These are phyloP conservation scores for Anisognathus igniventris DNA, from an alignment of 2,797 vertebrate genomes.

Conservation along the genomic window DNA sequence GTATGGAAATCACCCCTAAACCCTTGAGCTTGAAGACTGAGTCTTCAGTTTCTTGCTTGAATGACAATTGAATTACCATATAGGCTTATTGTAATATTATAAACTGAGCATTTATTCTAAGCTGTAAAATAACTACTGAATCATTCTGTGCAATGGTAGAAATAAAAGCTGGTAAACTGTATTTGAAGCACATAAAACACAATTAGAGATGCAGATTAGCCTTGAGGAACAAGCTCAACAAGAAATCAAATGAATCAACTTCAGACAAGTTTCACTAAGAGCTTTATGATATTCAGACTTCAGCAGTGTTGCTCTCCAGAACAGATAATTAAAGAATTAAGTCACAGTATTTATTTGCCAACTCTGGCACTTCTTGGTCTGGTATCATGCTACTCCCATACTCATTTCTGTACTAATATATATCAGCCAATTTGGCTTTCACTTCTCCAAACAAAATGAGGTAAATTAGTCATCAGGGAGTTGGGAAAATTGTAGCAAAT, in stretches of 20 bases:
- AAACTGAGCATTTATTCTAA: neutral
- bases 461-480: neutral
- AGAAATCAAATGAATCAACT: neutral
- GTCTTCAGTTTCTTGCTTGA: neutral
- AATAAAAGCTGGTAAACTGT: neutral
- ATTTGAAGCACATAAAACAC: neutral
- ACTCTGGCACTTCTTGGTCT: neutral
- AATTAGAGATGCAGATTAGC: neutral
- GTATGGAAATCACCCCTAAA: neutral
- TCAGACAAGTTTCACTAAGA: neutral
- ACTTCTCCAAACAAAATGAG: neutral
- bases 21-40: neutral
- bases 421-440: neutral
- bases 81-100: neutral
- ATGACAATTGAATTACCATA: neutral
- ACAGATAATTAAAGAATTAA: constrained; percentile 5
- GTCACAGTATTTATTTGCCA: neutral
- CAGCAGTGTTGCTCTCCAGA: neutral
- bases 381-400: neutral
- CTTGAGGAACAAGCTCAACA: neutral
- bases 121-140: neutral
- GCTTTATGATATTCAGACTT: neutral
- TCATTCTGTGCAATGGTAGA: neutral
- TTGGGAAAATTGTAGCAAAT: neutral
- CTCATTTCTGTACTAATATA: neutral